Percentiles rank a stretch among this genome's conserved stretches.
phyloP scores from a whole-genome alignment of 2,888 invertebrate species.

The Drosophila mimica region DNA sequence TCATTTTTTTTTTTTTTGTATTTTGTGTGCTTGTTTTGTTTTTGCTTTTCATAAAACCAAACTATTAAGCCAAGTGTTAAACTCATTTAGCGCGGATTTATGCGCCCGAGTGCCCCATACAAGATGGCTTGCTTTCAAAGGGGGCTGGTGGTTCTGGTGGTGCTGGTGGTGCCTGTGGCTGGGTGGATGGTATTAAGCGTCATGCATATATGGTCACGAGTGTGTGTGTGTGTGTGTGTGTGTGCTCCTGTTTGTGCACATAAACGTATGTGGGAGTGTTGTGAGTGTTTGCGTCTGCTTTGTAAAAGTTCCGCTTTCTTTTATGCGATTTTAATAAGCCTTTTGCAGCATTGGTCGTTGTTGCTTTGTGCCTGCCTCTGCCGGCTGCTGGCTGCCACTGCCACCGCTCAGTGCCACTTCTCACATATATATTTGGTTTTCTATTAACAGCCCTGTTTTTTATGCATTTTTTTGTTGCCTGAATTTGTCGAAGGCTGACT shows the following conservation, averaged over 20 bases:
- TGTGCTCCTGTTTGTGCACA: conserved; percentile 32
- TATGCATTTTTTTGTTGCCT: conserved; percentile 41
- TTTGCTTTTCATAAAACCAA: conserved; percentile 79
- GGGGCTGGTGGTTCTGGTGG: background rate
- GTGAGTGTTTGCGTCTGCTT: conserved; percentile 57
- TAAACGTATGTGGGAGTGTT: conserved; percentile 20
- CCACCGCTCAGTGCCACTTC: conserved; percentile 26
- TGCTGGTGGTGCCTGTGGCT: background rate
- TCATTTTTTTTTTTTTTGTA: conserved; percentile 17
- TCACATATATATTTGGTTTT: conserved; percentile 33
- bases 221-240: conserved; percentile 36
- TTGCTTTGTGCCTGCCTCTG: conserved; percentile 59
- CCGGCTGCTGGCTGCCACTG: background rate
- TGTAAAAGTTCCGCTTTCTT: conserved; percentile 77
- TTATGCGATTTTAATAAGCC: conserved; percentile 78
- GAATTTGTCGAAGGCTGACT: conserved; percentile 45
- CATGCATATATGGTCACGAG: conserved; percentile 25
- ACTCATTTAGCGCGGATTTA: conserved; percentile 81
- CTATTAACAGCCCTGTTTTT: conserved; percentile 67
- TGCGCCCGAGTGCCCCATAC: conserved; percentile 77
- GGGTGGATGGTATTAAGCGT: conserved; percentile 35
- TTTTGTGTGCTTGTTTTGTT: conserved; percentile 42
- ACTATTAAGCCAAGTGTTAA: conserved; percentile 79
- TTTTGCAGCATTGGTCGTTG: conserved; percentile 69
- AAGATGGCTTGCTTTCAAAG: conserved; percentile 39